phyloP scores from a whole-genome alignment of 1,140 invertebrate genomes.

The Drosophila athabasca region DNA sequence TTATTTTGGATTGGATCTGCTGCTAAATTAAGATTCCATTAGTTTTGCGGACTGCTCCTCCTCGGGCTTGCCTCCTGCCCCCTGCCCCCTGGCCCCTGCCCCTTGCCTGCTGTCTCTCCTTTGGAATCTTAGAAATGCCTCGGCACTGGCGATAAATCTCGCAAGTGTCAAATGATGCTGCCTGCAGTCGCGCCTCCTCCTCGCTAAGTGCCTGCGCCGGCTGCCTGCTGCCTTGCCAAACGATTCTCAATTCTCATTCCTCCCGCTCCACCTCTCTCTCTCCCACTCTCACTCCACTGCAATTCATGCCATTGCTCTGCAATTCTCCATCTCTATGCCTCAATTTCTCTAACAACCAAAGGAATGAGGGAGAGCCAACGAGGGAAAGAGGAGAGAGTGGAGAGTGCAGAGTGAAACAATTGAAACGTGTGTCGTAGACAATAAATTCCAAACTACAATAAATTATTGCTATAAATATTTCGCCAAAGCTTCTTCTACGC shows the following conservation, averaged over 20 bases:
- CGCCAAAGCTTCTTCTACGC: constrained; percentile 59
- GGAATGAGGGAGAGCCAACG: constrained; percentile 36
- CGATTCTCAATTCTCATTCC: constrained; percentile 61
- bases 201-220: constrained; percentile 67
- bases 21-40: constrained; percentile 83
- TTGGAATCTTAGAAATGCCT: constrained; percentile 80
- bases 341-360: constrained; percentile 62
- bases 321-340: constrained; percentile 19
- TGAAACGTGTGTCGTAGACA: constrained; percentile 82
- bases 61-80: background rate
- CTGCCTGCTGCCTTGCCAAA: constrained; percentile 13
- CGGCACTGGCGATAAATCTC: constrained; percentile 77
- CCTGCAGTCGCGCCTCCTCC: constrained; percentile 51
- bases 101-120: constrained; percentile 8
- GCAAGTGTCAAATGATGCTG: constrained; percentile 78
- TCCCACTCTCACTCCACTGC: background rate
- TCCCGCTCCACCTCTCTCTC: constrained; percentile 4
- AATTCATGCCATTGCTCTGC: too few species aligned
- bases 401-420: constrained; percentile 38
- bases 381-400: too few species aligned
- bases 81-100: too few species aligned
- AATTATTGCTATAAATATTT: constrained; percentile 82
- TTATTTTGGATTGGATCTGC: constrained; percentile 67
- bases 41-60: constrained; percentile 68
- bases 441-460: constrained; percentile 82